A percentile compares a stretch with the other conserved stretches of the same genome.
Evolutionary conservation across 37 sponge, comb jelly and placozoan genomes (phyloP).

Genomic region (Geodia barretti): DNA sequence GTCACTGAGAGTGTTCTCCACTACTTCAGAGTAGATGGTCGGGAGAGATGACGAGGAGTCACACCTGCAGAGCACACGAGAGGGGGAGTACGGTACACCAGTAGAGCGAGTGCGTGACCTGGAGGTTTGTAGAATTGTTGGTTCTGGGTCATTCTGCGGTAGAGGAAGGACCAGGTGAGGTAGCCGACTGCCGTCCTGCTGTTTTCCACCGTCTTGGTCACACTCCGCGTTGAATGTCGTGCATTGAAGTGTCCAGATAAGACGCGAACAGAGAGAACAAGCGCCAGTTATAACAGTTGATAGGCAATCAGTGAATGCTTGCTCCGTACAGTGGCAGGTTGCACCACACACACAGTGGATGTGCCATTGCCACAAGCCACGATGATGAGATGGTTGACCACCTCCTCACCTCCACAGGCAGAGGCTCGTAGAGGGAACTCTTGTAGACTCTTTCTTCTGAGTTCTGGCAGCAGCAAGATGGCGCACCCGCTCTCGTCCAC

Average conservation of each 20-base stretch:
- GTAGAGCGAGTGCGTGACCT: constrained; percentile 78
- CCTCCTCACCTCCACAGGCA: constrained; percentile 96
- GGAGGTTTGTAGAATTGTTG: constrained; percentile 99
- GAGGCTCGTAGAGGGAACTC: constrained; percentile 98
- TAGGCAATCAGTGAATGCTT: neutral
- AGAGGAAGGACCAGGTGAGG: constrained; percentile 99
- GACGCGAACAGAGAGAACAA: constrained; percentile 55
- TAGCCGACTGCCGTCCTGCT: constrained; percentile 99
- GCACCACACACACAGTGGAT: neutral
- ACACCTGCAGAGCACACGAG: constrained; percentile 84
- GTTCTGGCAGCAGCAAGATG: constrained; percentile 94
- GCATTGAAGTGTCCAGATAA: constrained; percentile 98
- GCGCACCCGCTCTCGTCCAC: constrained; percentile 90
- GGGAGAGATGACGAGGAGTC: constrained; percentile 92
- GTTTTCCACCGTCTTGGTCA: constrained; percentile 98
- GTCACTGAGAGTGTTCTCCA: constrained; percentile 91
- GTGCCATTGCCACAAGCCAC: neutral
- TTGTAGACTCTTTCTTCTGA: constrained; percentile 98
- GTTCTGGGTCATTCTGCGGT: constrained; percentile 96
- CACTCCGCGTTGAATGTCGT: constrained; percentile 73
- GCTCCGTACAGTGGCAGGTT: neutral
- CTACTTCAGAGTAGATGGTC: constrained; percentile 94
- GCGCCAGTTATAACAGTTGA: neutral
- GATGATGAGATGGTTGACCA: too few relatives aligned
- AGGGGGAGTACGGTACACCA: too few relatives aligned